Conservation (phyloP, 2,113 vertebrate genomes). For the Halcyon malimbica region DNA sequence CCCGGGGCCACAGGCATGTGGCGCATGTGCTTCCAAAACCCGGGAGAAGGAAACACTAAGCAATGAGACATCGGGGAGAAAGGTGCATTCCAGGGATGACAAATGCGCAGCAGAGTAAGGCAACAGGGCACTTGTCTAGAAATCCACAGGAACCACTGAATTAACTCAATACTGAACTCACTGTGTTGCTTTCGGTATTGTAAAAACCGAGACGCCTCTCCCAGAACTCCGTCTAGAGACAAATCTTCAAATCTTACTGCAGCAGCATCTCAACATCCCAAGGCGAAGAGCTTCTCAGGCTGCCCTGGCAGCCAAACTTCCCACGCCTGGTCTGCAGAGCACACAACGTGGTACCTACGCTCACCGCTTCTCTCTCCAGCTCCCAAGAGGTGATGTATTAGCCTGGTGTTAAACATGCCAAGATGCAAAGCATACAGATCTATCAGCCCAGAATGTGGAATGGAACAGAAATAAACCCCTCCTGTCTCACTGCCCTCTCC, state of each 20-base stretch:
- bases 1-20: fast-evolving
- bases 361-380: not conserved
- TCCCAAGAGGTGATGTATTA: not conserved
- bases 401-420: not conserved
- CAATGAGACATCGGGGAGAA: not conserved
- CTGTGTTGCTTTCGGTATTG: not conserved
- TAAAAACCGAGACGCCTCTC: not conserved
- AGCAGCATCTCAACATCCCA: not conserved
- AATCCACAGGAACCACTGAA: not conserved
- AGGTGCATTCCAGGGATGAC: fast-evolving
- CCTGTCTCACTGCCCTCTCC: not conserved
- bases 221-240: not conserved
- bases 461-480: not conserved
- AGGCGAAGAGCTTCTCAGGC: not conserved
- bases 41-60: not conserved
- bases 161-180: not conserved
- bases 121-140: not conserved
- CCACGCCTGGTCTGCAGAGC: not conserved
- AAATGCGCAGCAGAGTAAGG: not conserved
- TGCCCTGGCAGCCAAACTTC: not conserved
- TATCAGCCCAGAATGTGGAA: not conserved
- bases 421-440: not conserved
- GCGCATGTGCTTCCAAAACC: fast-evolving
- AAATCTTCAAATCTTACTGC: not conserved
- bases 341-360: fast-evolving